Percentiles rank a stretch among this genome's conserved stretches.
Conservation (phyloP, 2,888 invertebrate species). For the Papilio gigon region DNA sequence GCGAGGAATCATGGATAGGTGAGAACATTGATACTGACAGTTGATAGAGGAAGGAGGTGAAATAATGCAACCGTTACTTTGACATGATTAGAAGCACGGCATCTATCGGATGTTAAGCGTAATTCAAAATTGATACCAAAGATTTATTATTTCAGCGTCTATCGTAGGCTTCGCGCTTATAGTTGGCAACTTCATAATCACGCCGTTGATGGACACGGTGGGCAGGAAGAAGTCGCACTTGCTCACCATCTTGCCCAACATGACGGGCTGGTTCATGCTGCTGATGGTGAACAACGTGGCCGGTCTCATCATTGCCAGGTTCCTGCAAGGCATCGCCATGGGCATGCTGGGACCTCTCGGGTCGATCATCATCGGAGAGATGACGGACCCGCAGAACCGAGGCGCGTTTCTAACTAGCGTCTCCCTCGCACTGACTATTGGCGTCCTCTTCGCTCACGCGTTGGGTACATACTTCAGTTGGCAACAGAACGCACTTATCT, state of each 20-base stretch:
- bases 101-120: neutral
- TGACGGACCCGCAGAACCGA: slow-evolving; percentile 82
- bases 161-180: slow-evolving; percentile 84
- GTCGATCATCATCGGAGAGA: slow-evolving; percentile 83
- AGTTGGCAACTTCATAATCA: slow-evolving; percentile 82
- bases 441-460: slow-evolving; percentile 84
- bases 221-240: slow-evolving; percentile 83
- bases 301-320: slow-evolving; percentile 76
- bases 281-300: slow-evolving; percentile 72
- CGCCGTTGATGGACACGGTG: slow-evolving; percentile 78
- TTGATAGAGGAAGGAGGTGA: neutral
- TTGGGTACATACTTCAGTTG: slow-evolving; percentile 84
- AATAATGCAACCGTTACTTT: no score
- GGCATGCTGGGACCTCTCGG: slow-evolving; percentile 82
- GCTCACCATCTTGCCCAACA: slow-evolving; percentile 77
- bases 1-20: slow-evolving; percentile 84
- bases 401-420: slow-evolving; percentile 84
- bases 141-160: slow-evolving; percentile 76
- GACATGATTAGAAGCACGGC: neutral
- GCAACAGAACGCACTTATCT: slow-evolving; percentile 81
- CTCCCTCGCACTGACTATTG: slow-evolving; percentile 83
- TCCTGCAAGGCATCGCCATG: slow-evolving; percentile 79
- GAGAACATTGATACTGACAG: slow-evolving; percentile 33
- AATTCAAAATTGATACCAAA: no score
- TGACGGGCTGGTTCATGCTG: slow-evolving; percentile 83